These are phyloP conservation scores for Platyura marginata DNA, from an alignment of 1,140 invertebrate species.

Conservation along the genomic window DNA sequence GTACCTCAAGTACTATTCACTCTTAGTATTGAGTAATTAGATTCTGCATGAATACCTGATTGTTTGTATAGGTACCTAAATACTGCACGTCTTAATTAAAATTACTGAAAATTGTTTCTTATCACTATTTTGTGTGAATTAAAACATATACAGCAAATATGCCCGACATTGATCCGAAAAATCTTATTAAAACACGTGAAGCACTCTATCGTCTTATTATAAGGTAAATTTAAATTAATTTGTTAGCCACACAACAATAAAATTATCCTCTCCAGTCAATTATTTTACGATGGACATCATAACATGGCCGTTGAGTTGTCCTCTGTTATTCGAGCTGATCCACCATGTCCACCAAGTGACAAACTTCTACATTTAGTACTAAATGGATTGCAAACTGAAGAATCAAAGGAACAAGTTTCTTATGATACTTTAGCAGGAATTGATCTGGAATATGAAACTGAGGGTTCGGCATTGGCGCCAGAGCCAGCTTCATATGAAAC, in stretches of 20 bases:
- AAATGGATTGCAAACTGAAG: slow-evolving; percentile 70
- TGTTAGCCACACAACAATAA: not conserved
- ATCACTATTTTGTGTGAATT: too few relatives aligned
- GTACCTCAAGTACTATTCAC: too few relatives aligned
- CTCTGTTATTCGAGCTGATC: slow-evolving; percentile 65
- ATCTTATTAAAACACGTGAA: slow-evolving; percentile 65
- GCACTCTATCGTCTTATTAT: slow-evolving; percentile 71
- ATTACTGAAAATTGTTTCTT: too few relatives aligned
- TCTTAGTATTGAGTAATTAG: too few relatives aligned
- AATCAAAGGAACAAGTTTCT: slow-evolving; percentile 39
- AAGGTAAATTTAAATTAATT: slow-evolving; percentile 36
- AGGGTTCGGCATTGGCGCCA: slow-evolving; percentile 72
- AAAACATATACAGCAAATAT: too few relatives aligned
- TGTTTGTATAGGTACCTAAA: too few relatives aligned
- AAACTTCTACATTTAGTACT: slow-evolving; percentile 70
- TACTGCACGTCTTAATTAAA: too few relatives aligned
- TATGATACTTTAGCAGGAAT: slow-evolving; percentile 27
- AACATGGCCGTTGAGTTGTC: slow-evolving; percentile 68
- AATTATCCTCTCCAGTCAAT: slow-evolving; percentile 40
- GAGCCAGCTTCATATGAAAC: slow-evolving; percentile 94
- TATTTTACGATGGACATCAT: slow-evolving; percentile 88
- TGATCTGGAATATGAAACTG: slow-evolving; percentile 93
- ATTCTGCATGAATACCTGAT: too few relatives aligned
- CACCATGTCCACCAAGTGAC: slow-evolving; percentile 88
- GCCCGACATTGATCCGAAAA: slow-evolving; percentile 44